Evolutionary conservation across 2,113 vertebrate species (phyloP).

Genomic region (Nycticorax nycticorax): DNA sequence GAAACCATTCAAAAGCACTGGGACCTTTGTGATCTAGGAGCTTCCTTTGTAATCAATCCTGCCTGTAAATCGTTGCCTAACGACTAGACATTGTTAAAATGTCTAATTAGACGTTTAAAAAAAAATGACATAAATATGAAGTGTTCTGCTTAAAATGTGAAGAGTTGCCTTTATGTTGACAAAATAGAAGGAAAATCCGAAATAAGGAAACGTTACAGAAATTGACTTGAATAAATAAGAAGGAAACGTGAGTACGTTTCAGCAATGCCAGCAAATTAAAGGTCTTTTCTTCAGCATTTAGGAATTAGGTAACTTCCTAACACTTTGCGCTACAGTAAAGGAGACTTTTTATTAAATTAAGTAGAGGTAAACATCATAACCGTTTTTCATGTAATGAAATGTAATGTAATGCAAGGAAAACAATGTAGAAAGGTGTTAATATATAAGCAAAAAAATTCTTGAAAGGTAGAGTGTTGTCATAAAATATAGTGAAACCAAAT

Average conservation of each 20-base stretch:
- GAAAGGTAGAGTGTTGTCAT: rapidly evolving
- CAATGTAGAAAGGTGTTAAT: background rate
- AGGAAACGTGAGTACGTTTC: background rate
- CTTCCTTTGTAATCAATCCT: background rate
- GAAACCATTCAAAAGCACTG: background rate
- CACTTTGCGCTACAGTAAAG: background rate
- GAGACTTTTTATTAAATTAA: background rate
- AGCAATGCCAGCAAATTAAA: background rate
- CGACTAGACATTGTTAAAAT: background rate
- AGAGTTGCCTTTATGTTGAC: background rate
- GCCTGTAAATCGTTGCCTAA: background rate
- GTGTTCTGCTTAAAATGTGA: background rate
- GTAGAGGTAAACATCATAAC: background rate
- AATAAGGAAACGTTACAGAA: background rate
- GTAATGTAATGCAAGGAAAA: background rate
- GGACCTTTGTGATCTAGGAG: background rate
- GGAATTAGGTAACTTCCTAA: background rate
- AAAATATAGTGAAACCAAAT: background rate
- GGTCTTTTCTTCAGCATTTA: background rate
- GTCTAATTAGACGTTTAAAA: background rate
- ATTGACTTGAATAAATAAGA: background rate
- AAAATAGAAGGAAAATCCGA: background rate
- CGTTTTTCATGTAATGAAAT: background rate
- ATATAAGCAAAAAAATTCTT: background rate
- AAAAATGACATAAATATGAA: background rate